These are phyloP conservation scores for Mugil cephalus DNA, from an alignment of 2,113 vertebrate genomes.

Conservation along the genomic window DNA sequence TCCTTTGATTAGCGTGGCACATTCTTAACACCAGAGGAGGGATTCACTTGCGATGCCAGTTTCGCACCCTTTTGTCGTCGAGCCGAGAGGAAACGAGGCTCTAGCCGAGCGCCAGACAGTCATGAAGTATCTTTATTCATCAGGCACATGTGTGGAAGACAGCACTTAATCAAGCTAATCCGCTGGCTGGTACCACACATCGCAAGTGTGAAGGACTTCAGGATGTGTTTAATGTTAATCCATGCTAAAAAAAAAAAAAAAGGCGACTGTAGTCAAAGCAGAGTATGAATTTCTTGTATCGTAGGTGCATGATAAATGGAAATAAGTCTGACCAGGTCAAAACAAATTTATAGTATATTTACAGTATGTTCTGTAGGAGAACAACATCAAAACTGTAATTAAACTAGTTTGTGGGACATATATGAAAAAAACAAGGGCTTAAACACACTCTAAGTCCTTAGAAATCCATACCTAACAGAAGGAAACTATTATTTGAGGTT, in stretches of 20 bases:
- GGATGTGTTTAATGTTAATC: conserved; percentile 33
- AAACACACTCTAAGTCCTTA: background rate
- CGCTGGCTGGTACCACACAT: conserved; percentile 51
- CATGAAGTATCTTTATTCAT: conserved; percentile 75
- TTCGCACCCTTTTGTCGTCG: conserved; percentile 61
- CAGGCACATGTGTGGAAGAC: conserved; percentile 51
- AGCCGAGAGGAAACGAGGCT: conserved; percentile 67
- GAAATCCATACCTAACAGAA: too few species aligned
- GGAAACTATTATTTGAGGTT: background rate
- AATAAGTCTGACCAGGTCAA: too few species aligned
- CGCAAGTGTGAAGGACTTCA: conserved; percentile 30
- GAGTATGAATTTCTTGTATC: background rate
- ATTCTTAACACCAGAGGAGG: conserved; percentile 5
- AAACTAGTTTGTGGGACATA: background rate
- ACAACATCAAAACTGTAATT: background rate
- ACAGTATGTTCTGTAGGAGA: background rate
- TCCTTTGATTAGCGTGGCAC: conserved; percentile 14
- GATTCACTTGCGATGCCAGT: conserved; percentile 34
- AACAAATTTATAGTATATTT: too few species aligned
- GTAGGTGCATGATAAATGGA: too few species aligned
- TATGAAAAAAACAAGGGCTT: background rate
- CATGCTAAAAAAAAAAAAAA: background rate
- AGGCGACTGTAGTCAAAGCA: background rate
- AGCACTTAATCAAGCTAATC: conserved; percentile 64
- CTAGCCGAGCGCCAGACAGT: conserved; percentile 66